These are phyloP conservation scores for Camponotus floridanus DNA, from an alignment of 1,140 invertebrate species.

Conservation along the genomic window DNA sequence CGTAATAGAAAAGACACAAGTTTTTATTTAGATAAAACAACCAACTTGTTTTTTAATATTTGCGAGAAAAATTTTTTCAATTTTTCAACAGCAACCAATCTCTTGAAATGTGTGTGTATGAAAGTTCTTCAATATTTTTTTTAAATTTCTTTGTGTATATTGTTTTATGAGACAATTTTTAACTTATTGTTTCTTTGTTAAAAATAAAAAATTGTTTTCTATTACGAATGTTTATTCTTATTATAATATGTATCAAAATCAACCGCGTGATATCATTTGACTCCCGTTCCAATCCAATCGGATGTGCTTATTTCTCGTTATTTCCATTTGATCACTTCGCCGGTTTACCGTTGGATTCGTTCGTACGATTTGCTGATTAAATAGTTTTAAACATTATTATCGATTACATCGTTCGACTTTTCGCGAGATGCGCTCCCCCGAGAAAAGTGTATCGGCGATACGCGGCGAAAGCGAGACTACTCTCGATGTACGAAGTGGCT, in stretches of 20 bases:
- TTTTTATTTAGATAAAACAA: neutral
- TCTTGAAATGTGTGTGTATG: neutral
- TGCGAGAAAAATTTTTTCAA: neutral
- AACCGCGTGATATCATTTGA: slow-evolving; percentile 9
- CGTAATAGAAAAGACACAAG: neutral
- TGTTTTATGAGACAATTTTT: neutral
- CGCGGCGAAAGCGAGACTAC: slow-evolving; percentile 85
- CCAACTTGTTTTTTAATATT: neutral
- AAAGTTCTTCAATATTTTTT: slow-evolving; percentile 9
- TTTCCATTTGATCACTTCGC: neutral
- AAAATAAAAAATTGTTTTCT: slow-evolving; percentile 7
- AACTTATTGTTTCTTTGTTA: neutral
- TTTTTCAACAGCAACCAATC: neutral
- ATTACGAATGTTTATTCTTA: neutral
- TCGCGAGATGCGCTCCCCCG: slow-evolving; percentile 59
- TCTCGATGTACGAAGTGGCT: slow-evolving; percentile 83
- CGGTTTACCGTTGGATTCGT: neutral
- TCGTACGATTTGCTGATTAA: neutral
- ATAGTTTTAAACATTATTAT: neutral
- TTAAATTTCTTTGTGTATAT: neutral
- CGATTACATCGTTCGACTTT: slow-evolving; percentile 44
- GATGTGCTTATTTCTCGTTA: neutral
- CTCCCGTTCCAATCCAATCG: neutral
- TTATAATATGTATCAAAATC: neutral
- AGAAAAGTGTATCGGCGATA: slow-evolving; percentile 82